Conservation (phyloP, 1,140 invertebrate species). For the Pseudomyrmex gracilis region DNA sequence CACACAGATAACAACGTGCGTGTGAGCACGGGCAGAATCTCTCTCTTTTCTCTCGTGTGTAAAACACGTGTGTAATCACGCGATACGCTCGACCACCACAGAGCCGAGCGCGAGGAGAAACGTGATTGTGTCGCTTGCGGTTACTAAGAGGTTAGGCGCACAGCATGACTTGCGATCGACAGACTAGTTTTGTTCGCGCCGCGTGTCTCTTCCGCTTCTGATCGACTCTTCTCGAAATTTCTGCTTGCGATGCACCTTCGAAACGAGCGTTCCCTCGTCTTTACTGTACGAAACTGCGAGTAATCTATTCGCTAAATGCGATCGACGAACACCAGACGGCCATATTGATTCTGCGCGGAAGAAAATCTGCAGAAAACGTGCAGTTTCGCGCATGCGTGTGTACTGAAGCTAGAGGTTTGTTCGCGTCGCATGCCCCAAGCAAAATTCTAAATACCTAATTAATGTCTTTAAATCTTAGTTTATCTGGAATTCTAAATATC, state of each 20-base stretch:
- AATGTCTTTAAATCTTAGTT: too few relatives aligned
- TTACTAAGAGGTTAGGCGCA: constrained; percentile 71
- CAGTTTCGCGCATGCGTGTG: neutral
- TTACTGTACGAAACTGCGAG: neutral
- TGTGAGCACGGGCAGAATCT: neutral
- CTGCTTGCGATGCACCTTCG: neutral
- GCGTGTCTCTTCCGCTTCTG: neutral
- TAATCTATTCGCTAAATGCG: neutral
- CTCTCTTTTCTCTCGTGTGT: neutral
- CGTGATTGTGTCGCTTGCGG: constrained; percentile 71
- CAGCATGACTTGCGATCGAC: neutral
- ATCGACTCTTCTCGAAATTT: neutral
- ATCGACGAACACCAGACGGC: neutral
- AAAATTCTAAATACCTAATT: too few relatives aligned
- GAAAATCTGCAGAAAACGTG: too few relatives aligned
- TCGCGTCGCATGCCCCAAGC: too few relatives aligned
- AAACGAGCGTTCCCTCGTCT: neutral
- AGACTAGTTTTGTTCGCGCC: neutral
- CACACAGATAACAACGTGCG: neutral
- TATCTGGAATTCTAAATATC: too few relatives aligned
- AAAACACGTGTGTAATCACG: neutral
- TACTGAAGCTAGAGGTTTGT: too few relatives aligned
- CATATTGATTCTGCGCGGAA: neutral
- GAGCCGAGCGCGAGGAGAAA: constrained; percentile 22
- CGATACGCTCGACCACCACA: neutral